A percentile compares a stretch with the other conserved stretches of the same genome.
phyloP scores from a whole-genome alignment of 2,113 vertebrate genomes.

The Tautogolabrus adspersus region DNA sequence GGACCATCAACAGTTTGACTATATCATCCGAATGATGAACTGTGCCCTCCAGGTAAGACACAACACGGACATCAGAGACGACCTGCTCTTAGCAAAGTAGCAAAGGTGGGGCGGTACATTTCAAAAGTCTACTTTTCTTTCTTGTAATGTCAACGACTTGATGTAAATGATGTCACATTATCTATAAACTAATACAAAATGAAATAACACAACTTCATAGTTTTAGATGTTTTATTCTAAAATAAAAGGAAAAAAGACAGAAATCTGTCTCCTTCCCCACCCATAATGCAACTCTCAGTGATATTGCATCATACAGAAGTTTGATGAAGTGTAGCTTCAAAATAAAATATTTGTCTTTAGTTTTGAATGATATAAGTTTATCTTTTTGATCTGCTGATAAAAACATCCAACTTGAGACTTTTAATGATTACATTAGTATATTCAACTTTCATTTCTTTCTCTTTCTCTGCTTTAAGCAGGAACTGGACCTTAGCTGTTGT shows the following conservation, averaged over 20 bases:
- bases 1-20: conserved; percentile 98
- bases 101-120: not conserved
- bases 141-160: not conserved
- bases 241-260: not conserved
- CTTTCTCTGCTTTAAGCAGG: not conserved
- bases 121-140: not conserved
- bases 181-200: not conserved
- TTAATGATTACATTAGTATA: not conserved
- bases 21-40: conserved; percentile 97
- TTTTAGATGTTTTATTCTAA: not conserved
- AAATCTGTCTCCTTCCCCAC: not conserved
- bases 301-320: conserved; percentile 28
- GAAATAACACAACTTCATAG: not conserved
- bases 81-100: not conserved
- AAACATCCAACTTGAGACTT: not conserved
- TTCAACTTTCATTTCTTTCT: not conserved
- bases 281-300: not conserved
- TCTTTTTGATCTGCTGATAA: not conserved
- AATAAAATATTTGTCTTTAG: not conserved
- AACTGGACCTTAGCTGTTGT: not conserved
- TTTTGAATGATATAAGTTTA: not conserved
- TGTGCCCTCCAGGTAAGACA: conserved; percentile 94
- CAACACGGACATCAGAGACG: not conserved
- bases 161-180: not conserved
- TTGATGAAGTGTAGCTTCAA: not conserved